phyloP scores from a whole-genome alignment of 23 tunicate species.

The Botrylloides violaceus region DNA sequence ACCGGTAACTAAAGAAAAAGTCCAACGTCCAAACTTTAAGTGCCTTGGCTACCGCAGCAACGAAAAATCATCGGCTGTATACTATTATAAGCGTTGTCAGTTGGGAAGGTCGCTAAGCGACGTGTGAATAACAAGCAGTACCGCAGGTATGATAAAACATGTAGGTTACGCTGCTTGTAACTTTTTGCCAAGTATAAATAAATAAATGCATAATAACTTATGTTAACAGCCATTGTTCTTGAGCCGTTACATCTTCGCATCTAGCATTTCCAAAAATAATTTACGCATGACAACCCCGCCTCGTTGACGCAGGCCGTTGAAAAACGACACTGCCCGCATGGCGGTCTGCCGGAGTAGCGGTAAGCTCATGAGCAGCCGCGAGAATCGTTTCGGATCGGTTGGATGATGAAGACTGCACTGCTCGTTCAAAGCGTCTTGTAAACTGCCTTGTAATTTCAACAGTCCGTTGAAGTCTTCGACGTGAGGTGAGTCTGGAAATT shows the following conservation, averaged over 20 bases:
- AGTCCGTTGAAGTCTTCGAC: constrained; percentile 49
- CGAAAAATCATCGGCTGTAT: too few species aligned
- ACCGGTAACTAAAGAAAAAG: too few species aligned
- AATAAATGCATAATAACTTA: too few species aligned
- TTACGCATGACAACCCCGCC: constrained; percentile 71
- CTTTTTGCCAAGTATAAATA: too few species aligned
- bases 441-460: constrained; percentile 37
- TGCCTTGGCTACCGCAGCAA: too few species aligned
- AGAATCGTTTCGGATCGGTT: constrained; percentile 37
- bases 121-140: too few species aligned
- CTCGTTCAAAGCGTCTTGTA: constrained; percentile 49
- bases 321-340: constrained; percentile 63
- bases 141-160: too few species aligned
- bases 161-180: too few species aligned
- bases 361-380: constrained; percentile 61
- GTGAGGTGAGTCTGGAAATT: constrained; percentile 50
- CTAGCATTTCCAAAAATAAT: constrained; percentile 87
- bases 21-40: too few species aligned
- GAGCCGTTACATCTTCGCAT: constrained; percentile 58
- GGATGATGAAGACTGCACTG: constrained; percentile 9
- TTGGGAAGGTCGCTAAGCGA: too few species aligned
- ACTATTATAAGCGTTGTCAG: too few species aligned
- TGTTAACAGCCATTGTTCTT: too few species aligned
- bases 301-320: constrained; percentile 51
- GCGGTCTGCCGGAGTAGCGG: constrained; percentile 63